These are phyloP conservation scores for Protobothrops mucrosquamatus DNA, from an alignment of 2,113 vertebrate species.

Conservation along the genomic window DNA sequence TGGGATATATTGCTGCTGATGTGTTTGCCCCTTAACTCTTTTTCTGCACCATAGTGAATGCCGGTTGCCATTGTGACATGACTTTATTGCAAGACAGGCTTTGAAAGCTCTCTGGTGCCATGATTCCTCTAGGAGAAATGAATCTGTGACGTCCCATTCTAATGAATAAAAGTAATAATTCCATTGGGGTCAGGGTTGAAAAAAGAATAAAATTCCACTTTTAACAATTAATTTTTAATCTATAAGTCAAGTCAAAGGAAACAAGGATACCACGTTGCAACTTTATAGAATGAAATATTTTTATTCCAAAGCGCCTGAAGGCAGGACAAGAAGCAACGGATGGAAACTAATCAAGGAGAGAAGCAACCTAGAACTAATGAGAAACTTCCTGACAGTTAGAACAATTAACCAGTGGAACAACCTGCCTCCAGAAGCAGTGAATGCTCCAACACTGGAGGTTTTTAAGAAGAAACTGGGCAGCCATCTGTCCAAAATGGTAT, in stretches of 20 bases:
- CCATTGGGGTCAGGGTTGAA: not conserved
- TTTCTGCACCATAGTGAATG: not conserved
- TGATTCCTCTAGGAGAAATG: not conserved
- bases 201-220: not conserved
- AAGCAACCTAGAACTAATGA: no score
- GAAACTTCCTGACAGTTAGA: no score
- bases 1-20: not conserved
- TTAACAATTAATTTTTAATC: not conserved
- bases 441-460: no score
- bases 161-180: not conserved
- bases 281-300: not conserved
- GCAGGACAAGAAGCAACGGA: no score
- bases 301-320: not conserved
- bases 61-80: not conserved
- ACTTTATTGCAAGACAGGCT: not conserved
- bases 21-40: not conserved
- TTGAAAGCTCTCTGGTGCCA: not conserved
- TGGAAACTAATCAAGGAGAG: no score
- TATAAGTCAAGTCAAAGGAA: not conserved
- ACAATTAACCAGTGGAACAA: no score
- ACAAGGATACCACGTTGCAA: not conserved
- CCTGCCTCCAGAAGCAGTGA: no score
- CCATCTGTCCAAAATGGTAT: no score
- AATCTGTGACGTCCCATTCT: not conserved
- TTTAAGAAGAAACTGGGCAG: no score